Evolutionary conservation across 1,140 invertebrate species (phyloP), one percentile per base, ranked within the genome.

Genomic region (Cardiocondyla obscurior): DNA sequence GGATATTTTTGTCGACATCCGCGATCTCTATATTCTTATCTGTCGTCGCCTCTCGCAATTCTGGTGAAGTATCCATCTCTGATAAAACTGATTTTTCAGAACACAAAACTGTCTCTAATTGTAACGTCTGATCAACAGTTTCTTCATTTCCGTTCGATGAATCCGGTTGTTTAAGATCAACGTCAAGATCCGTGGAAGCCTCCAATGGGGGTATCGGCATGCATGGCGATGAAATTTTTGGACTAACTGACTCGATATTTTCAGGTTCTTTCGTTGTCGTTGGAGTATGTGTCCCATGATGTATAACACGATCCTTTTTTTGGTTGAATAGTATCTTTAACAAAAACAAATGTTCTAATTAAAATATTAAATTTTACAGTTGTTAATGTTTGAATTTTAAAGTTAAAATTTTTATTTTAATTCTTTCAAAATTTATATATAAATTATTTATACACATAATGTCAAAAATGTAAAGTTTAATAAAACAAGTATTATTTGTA

Each of bases 291-390:
- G 77, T 58, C 3, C 58, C 88, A 7, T 86, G 62, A 77, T 85
- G 70, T 19, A 76, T 46, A 8, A 85, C 36, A 25, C 44, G 84
- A 60, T 70, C 90, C 76, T 73, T 88, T 46, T 92, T 92, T n/a
- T 91, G 91, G 60, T 84, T 91, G 19, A 93, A 55, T 10, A 92
- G 33, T 42, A 92, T 87, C 91, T 91, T 72, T 60, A 76, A 81
- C 22, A 85, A 25, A 65, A 55, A 81, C 8, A 85, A 28, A 58
- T 33, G 42, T 8, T 49, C 3, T 51, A 19, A 1, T 0, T 44
- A 22, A 39, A 57, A 14, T 28, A 60, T 64, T 30, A 25, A 22
- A 10, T 57, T 39, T 73, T 19, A 72, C 0, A 14, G 14, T n/a
- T 39, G 19, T 46, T 2, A n/a, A 8, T 44, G 22, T 1, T 62